Evolutionary conservation across 2,113 vertebrate species (phyloP), one percentile per base, ranked within the genome.

Genomic region (Petromus typicus): DNA sequence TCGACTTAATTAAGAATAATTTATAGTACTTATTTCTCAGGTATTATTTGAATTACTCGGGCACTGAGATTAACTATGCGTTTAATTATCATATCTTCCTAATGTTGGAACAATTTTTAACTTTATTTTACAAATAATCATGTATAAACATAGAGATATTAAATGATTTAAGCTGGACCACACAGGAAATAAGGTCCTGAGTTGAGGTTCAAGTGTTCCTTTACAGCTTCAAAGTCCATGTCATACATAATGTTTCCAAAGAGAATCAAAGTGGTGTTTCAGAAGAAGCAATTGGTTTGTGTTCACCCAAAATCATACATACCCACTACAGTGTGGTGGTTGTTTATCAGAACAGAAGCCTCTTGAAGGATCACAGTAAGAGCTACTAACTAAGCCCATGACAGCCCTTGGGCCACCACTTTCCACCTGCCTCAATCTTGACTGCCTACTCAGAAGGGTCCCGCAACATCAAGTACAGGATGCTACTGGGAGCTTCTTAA

Each of bases 1-100:
- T 64, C 40, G 34, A 34, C 43, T 82, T 82, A 32, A 56, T 81
- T 89, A 81, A 79, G 12, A 90, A 71, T 93, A 90, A 89, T 54
- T 25, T 16, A 27, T 23, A 54, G 1, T 3, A 8, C 56, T 83
- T 83, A 43, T 30, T 2, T 57, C 30, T 48, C 59, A 78, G 43
- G 18, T 2, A n/a, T 20, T 64, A 11, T 64, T 45, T 13, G 94
- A 22, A 40, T 48, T 48, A 5, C 25, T 30, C 45, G 71, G 37
- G 8, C 27, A 51, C 22, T 64, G 57, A 64, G n/a, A 80, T 18
- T 66, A 73, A 27, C 4, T 18, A 37, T 12, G 61, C 54, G 63
- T 57, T 71, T 85, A 83, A 83, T 63, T 12, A 22, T 54, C 30
- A 11, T 37, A n/a, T 37, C 13, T 30, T 34, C 20, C 2, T 48